These are phyloP conservation scores for Eucera pruinosa DNA, from an alignment of 2,888 invertebrate genomes.

Conservation along the genomic window DNA sequence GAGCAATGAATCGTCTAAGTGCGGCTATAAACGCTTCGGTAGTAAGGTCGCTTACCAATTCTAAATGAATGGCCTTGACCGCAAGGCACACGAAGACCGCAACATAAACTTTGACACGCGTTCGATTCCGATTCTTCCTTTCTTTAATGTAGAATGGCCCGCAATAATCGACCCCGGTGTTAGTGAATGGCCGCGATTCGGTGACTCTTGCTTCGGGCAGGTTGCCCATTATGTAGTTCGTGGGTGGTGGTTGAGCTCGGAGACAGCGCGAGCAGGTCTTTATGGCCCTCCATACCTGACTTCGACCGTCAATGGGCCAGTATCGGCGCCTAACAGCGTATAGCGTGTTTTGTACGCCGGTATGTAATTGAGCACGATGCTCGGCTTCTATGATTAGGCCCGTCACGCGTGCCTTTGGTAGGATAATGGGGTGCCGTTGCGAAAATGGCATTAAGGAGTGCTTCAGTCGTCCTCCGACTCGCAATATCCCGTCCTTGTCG, in stretches of 20 bases:
- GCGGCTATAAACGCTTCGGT: constrained; percentile 1
- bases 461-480: not conserved
- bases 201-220: not conserved
- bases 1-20: not conserved
- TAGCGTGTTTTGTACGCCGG: not conserved
- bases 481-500: not conserved
- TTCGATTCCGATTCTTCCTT: not conserved
- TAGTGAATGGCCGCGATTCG: not conserved
- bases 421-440: not conserved
- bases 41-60: not conserved
- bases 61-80: not conserved
- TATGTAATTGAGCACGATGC: not conserved
- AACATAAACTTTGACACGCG: not conserved
- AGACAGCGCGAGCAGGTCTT: not conserved
- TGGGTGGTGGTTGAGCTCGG: too few relatives aligned
- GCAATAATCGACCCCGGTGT: constrained; percentile 1
- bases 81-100: constrained; percentile 4
- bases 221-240: not conserved
- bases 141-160: constrained; percentile 12
- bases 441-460: not conserved
- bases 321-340: not conserved
- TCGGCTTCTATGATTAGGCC: not conserved
- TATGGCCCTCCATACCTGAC: not conserved
- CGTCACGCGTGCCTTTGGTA: not conserved
- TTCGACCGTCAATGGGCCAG: not conserved